A percentile compares a stretch with the other conserved stretches of the same genome.
phyloP scores from a whole-genome alignment of 1,140 invertebrate genomes.

The Chelonus insularis region DNA sequence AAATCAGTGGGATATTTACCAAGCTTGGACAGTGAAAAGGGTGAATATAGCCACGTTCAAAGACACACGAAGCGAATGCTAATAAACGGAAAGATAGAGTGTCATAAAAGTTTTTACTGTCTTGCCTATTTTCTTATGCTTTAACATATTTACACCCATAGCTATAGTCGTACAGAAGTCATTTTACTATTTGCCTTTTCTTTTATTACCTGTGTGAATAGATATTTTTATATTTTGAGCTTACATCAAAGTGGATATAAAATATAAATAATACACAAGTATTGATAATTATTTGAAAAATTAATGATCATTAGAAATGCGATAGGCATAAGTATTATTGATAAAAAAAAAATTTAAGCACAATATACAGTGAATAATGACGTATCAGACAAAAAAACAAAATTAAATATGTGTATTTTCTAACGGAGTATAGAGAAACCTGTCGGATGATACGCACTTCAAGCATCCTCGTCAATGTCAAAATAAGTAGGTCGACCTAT shows the following conservation, averaged over 20 bases:
- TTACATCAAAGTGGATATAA: neutral
- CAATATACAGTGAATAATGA: too few relatives aligned
- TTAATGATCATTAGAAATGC: too few relatives aligned
- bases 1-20: conserved; percentile 8
- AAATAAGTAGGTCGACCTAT: conserved; percentile 24
- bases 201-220: conserved; percentile 3
- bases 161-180: conserved; percentile 6
- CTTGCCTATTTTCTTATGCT: neutral
- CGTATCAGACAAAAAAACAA: neutral
- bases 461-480: conserved; percentile 26
- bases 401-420: conserved; percentile 8
- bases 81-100: conserved; percentile 31
- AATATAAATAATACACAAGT: too few relatives aligned
- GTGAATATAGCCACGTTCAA: neutral
- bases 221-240: neutral
- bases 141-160: conserved; percentile 1
- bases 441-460: conserved; percentile 18
- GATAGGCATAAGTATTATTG: too few relatives aligned
- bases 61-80: conserved; percentile 13
- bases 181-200: conserved; percentile 11
- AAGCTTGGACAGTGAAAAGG: neutral
- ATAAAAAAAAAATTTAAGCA: neutral
- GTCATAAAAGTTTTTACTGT: conserved; percentile 31
- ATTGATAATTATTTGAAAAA: too few relatives aligned
- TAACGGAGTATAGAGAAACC: conserved; percentile 18